These are phyloP conservation scores for Magallana nippona DNA, from an alignment of 2,888 invertebrate species.

Conservation along the genomic window DNA sequence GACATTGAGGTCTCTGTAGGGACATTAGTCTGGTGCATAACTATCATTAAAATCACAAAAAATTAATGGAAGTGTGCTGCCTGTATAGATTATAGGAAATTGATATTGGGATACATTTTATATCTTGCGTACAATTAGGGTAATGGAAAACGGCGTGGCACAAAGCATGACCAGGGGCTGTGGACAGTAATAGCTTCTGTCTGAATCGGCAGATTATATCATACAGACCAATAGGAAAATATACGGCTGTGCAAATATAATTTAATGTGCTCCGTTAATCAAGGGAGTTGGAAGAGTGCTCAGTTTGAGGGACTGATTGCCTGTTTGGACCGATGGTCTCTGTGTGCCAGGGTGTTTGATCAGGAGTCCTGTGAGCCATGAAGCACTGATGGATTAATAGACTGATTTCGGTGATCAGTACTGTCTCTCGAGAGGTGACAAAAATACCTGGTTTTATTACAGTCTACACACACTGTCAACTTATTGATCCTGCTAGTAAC, in stretches of 20 bases:
- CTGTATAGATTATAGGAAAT: constrained; percentile 7
- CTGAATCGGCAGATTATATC: constrained; percentile 15
- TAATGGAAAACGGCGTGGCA: constrained; percentile 11
- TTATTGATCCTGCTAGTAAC: constrained; percentile 8
- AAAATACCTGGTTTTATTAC: constrained; percentile 26
- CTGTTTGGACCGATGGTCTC: not conserved
- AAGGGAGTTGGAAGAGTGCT: not conserved
- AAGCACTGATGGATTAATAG: constrained; percentile 14
- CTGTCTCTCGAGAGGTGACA: constrained; percentile 1
- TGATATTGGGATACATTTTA: not conserved
- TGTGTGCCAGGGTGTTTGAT: not conserved
- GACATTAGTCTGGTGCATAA: not conserved
- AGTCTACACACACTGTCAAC: constrained; percentile 11
- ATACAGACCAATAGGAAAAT: not conserved
- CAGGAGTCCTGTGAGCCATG: constrained; percentile 1
- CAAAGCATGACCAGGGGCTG: constrained; percentile 17
- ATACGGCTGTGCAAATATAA: not conserved
- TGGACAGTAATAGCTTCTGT: constrained; percentile 16
- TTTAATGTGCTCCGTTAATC: not conserved
- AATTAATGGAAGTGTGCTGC: not conserved
- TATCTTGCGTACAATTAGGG: not conserved
- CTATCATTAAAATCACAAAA: not conserved
- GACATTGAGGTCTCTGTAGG: not conserved
- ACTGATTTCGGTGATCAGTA: constrained; percentile 13
- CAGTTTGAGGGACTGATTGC: not conserved